Base-by-base conservation (phyloP, 1,140 invertebrate genomes). In the Maconellicoccus hirsutus region DNA sequence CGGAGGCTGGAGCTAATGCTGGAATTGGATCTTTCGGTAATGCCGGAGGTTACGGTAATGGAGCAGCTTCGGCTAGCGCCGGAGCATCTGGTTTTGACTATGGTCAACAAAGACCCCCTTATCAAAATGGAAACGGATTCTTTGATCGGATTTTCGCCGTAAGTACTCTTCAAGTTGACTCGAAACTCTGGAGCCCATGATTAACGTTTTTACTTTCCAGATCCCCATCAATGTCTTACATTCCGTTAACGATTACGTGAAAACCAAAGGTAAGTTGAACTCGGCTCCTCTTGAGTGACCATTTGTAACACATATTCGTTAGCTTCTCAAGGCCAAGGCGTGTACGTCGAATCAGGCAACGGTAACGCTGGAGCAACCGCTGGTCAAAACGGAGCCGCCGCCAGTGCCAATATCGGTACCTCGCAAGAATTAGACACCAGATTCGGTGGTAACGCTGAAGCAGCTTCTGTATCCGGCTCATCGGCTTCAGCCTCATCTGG, bases 81-180 rank as follows among this genome's bases (percentile, higher is more conserved):
- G 70, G 72, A 22, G 33, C 59, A 23, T 10, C 26, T 19, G 69
- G 71, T 25, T 23, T 21, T 12, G 61, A n/a, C 8, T 70, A 59
- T 3, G 63, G 29, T n/a, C 38, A 29, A 25, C 21, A 39, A 69
- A 33, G 61, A 70, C 19, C 2, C 38, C 1, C 29, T 27, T 0
- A 29, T 22, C 21, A 33, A 25, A 29, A 14, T 26, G 26, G 69
- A 10, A 19, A 59, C 3, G 69, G 72, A 26, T 72, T 72, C n/a
- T 72, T 72, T 59, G 72, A 72, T 25, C 70, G 61, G 7, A 72
- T 72, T 39, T 72, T 72, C 70, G 70, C 69, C 19, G 72, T 72
- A 25, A 72, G 72, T 72, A 70, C 29, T n/a, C 26, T n/a, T 21
- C 69, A 29, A 70, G 16, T 26, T 26, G 1, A 12, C 12, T 27